These are phyloP conservation scores for Setophaga kirtlandii DNA, from an alignment of 2,113 vertebrate genomes.

Conservation along the genomic window DNA sequence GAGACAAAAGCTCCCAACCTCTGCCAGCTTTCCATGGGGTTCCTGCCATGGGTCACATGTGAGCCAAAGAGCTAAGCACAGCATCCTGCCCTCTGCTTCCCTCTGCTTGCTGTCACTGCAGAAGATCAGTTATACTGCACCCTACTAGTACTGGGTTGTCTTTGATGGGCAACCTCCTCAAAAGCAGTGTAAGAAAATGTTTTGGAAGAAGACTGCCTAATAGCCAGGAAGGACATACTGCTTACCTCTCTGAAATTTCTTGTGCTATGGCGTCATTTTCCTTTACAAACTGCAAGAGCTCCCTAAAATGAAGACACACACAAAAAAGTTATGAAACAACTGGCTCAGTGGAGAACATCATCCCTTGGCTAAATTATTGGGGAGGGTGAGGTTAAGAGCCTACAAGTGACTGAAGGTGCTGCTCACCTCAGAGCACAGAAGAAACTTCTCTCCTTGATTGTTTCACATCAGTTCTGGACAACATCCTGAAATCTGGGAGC, in stretches of 20 bases:
- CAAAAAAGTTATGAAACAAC: background rate
- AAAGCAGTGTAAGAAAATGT: background rate
- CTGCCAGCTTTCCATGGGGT: background rate
- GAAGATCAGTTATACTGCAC: background rate
- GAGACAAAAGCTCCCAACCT: background rate
- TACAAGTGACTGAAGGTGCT: background rate
- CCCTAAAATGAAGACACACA: constrained; percentile 73
- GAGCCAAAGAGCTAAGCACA: background rate
- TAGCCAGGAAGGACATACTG: background rate
- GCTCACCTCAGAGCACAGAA: background rate
- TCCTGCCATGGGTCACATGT: background rate
- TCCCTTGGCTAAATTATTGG: background rate
- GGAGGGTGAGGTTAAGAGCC: background rate
- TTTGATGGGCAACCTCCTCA: background rate
- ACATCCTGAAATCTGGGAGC: background rate
- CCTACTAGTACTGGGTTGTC: background rate
- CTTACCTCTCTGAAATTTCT: constrained; percentile 88
- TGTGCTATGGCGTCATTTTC: constrained; percentile 89
- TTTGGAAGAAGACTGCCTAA: background rate
- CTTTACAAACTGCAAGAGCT: constrained; percentile 89
- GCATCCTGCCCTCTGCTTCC: background rate
- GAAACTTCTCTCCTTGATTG: background rate
- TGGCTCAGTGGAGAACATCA: background rate
- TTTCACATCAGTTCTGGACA: background rate
- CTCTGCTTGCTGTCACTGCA: background rate